These are phyloP conservation scores for Condylura cristata DNA, from an alignment of 2,113 vertebrate species.

Conservation along the genomic window DNA sequence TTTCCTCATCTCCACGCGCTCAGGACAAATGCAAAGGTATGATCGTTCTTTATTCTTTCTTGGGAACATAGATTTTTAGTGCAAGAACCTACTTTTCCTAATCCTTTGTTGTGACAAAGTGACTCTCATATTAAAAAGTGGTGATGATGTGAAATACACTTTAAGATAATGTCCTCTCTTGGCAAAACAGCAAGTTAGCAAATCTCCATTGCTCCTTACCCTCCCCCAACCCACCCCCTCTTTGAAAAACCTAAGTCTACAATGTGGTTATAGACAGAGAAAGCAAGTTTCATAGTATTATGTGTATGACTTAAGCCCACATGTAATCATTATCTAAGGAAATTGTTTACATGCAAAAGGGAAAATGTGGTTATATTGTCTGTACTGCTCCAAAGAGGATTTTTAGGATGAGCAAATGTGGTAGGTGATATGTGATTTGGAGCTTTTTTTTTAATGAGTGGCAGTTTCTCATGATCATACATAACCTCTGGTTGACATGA, in stretches of 20 bases:
- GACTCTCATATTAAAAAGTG: slow-evolving; percentile 1
- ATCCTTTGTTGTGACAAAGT: not conserved
- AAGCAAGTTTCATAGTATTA: too few species aligned
- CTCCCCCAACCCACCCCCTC: too few species aligned
- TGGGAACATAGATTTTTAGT: not conserved
- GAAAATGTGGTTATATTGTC: not conserved
- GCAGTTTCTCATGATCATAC: not conserved
- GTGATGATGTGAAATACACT: not conserved
- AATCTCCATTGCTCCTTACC: not conserved
- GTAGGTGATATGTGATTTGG: too few species aligned
- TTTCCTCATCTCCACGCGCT: not conserved
- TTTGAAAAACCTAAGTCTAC: too few species aligned
- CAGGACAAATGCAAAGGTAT: not conserved
- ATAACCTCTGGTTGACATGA: not conserved
- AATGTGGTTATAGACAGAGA: too few species aligned
- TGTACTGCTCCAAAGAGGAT: not conserved
- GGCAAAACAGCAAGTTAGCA: not conserved
- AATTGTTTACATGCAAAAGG: not conserved
- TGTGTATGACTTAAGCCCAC: too few species aligned
- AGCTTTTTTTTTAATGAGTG: too few species aligned
- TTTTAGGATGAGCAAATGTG: not conserved
- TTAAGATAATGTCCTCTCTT: not conserved
- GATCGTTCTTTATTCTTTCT: not conserved
- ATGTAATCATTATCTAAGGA: too few species aligned
- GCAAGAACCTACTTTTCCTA: not conserved